phyloP scores from a whole-genome alignment of 2,797 vertebrate genomes.

The Leucoraja ocellata region DNA sequence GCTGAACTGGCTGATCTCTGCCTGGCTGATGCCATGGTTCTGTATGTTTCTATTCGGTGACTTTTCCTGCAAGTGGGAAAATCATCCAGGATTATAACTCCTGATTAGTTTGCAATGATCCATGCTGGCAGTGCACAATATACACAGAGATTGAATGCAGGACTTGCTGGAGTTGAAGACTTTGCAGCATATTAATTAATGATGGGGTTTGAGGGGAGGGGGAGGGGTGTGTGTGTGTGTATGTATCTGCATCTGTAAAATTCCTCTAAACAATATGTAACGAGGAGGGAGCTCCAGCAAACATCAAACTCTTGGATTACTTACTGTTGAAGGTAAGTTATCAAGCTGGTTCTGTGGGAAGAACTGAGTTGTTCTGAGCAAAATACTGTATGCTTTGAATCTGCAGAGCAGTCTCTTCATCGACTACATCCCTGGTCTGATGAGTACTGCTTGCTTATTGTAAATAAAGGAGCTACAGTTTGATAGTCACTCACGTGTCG shows the following conservation, averaged over 20 bases:
- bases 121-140: background rate
- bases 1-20: background rate
- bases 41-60: background rate
- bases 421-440: too few relatives aligned
- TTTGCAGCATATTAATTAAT: background rate
- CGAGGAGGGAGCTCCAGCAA: background rate
- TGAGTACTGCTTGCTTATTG: too few relatives aligned
- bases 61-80: background rate
- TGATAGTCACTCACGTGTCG: too few relatives aligned
- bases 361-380: too few relatives aligned
- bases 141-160: background rate
- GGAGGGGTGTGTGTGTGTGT: background rate
- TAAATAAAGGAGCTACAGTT: too few relatives aligned
- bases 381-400: too few relatives aligned
- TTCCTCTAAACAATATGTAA: background rate
- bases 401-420: too few relatives aligned
- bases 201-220: background rate
- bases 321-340: too few relatives aligned
- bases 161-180: background rate
- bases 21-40: background rate
- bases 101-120: background rate
- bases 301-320: background rate
- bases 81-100: background rate
- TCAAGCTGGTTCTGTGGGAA: too few relatives aligned
- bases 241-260: background rate